Evolutionary conservation across 2,797 vertebrate genomes (phyloP), one percentile per base, ranked within the genome.

Genomic region (Muscicapa comitata): DNA sequence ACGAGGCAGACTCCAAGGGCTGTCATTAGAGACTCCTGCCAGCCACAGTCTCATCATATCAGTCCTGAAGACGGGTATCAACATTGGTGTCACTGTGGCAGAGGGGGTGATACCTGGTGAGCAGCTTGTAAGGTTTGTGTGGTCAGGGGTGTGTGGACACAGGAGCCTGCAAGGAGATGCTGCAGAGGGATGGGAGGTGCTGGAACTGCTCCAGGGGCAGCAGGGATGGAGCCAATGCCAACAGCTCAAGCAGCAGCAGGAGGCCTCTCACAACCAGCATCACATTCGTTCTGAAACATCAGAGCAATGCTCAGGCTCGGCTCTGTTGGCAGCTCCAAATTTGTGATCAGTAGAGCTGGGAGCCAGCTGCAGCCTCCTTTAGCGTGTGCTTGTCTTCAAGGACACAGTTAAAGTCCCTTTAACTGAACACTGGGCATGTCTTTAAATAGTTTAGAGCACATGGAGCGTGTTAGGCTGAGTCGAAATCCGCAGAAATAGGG

Each of bases 271-370:
- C 19, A 76, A 33, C 10, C 62, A 59, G 38, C 66, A 80, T n/a
- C 68, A 66, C 14, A 17, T 55, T 86, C 0, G 0, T 70, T 35
- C 48, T 59, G 74, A 70, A 17, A 31, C 31, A 38, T 2, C 0
- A 0, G 26, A 26, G n/a, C 1, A 5, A 17, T 13, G 33, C 55
- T 17, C 29, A 55, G 37, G 48, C 29, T 66, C 0, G 0, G 11
- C 29, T 55, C 38, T 37, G 10, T 38, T 42, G 0, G 37, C 51
- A 48, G 28, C 5, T 1, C 33, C 82, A 86, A 48, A 9, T 54
- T 15, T 4, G 0, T 18, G 61, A 40, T 43, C 72, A 38, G 53
- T 2, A 23, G 76, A 72, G 65, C 42, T 71, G 47, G 65, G 24
- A 33, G 54, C 19, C 37, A 58, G 29, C 37, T 2, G 3, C 31